phyloP scores from a whole-genome alignment of 1,140 invertebrate genomes.

The Bombus pascuorum region DNA sequence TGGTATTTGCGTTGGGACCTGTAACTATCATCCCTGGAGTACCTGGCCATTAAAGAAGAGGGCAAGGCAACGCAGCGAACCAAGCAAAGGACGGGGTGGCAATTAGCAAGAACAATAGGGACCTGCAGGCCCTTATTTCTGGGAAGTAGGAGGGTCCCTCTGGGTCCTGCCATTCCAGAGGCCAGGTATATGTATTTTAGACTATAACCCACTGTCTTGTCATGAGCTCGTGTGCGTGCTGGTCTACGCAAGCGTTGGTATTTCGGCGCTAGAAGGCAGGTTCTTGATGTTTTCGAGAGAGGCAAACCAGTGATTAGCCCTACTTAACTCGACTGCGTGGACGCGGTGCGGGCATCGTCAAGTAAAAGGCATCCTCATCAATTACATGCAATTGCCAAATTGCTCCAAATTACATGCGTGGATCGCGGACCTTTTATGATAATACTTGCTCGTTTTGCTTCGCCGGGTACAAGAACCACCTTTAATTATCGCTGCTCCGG shows the following conservation, averaged over 20 bases:
- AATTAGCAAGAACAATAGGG: slow-evolving; percentile 79
- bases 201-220: slow-evolving; percentile 26
- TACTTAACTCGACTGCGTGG: slow-evolving; percentile 75
- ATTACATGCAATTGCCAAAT: slow-evolving; percentile 82
- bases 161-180: slow-evolving; percentile 50
- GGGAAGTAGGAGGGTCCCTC: slow-evolving; percentile 71
- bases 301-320: slow-evolving; percentile 78
- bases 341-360: slow-evolving; percentile 69
- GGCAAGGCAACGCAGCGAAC: slow-evolving; percentile 20
- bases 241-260: slow-evolving; percentile 48
- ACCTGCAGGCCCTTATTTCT: slow-evolving; percentile 70
- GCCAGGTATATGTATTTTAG: slow-evolving; percentile 63
- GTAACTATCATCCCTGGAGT: slow-evolving; percentile 63
- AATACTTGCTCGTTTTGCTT: slow-evolving; percentile 48
- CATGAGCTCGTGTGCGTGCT: slow-evolving; percentile 4
- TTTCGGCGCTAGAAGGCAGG: slow-evolving; percentile 71
- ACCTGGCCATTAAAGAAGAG: slow-evolving; percentile 62
- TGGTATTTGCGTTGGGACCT: slow-evolving; percentile 70
- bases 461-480: slow-evolving; percentile 10
- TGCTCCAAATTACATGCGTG: slow-evolving; percentile 78
- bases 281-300: slow-evolving; percentile 66
- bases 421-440: slow-evolving; percentile 56
- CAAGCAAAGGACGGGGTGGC: slow-evolving; percentile 64
- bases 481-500: slow-evolving; percentile 35
- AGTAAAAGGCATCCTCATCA: slow-evolving; percentile 79